Evolutionary conservation across 2,888 invertebrate species (phyloP), one percentile per base, ranked within the genome.

Genomic region (Actias luna): DNA sequence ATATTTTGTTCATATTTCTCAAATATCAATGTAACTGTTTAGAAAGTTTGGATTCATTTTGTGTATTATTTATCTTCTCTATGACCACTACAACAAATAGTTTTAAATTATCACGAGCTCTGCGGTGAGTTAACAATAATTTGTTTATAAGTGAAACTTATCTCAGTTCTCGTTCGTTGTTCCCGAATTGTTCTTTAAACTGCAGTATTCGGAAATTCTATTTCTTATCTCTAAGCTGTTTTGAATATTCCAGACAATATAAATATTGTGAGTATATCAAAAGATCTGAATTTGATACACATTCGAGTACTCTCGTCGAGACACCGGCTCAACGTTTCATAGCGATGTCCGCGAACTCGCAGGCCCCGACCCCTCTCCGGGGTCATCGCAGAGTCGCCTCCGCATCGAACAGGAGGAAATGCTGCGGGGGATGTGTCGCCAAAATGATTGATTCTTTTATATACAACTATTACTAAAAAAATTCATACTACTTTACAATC

Each of bases 401-500:
- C 33, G 35, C 68, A 1, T 58, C 70, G 14, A 64, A 74, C n/a
- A 61, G 67, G 31, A 70, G 79, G 12, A 72, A 74, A 7, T 80
- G 84, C 63, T 84, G 74, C 67, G 73, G 87, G 22, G 86, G 88
- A 0, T 84, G 85, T 66, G 39, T 88, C 52, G 84, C 77, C 1
- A 90, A 88, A 72, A 73, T 90, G 42, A 58, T 91, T 0, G 87
- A 90, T 65, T 88, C 89, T 0, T 91, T 91, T 64, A 76, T 88
- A 29, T 87, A 78, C 64, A 84, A 83, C 69, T 84, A 81, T 59
- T 82, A 81, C 2, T 87, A 71, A 64, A 60, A n/a, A 57, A 29
- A 33, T 8, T 27, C 25, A 29, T 4, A 50, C 29, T n/a, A 14
- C n/a, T 14, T 29, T 29, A 57, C 1, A 25, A 25, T 18, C n/a